Conservation (phyloP, 2,888 invertebrate species). For the Pheosia gnoma region DNA sequence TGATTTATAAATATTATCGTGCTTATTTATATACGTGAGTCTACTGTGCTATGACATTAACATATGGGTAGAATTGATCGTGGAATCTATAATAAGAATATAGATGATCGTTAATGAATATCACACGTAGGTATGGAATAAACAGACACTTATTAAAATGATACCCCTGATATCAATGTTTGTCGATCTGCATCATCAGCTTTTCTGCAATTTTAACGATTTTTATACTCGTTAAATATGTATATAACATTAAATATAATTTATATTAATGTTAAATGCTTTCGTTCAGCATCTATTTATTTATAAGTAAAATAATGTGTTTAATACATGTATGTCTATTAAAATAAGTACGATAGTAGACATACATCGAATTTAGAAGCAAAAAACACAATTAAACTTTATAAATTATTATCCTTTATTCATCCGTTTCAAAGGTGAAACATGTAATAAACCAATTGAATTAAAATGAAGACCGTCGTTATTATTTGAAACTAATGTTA, state of each 20-base stretch:
- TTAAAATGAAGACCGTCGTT: no score
- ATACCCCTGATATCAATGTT: conserved; percentile 23
- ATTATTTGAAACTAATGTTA: background rate
- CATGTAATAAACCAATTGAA: no score
- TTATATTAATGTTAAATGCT: background rate
- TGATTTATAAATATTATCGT: conserved; percentile 29
- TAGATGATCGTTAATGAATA: conserved; percentile 34
- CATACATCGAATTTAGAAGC: no score
- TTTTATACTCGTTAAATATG: conserved; percentile 15
- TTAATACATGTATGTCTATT: no score
- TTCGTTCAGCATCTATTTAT: no score
- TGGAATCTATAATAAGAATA: conserved; percentile 37
- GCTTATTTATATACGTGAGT: conserved; percentile 15
- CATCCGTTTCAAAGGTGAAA: no score
- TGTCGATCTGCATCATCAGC: conserved; percentile 19
- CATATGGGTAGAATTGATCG: conserved; percentile 29
- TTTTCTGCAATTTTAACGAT: conserved; percentile 11
- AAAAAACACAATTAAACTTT: no score
- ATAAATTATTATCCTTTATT: no score
- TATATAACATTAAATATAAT: conserved; percentile 1
- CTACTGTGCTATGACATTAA: conserved; percentile 25
- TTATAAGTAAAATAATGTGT: no score
- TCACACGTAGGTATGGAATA: conserved; percentile 16
- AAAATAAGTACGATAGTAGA: no score
- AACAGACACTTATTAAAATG: conserved; percentile 13